A percentile compares a stretch with the other conserved stretches of the same genome.
These are phyloP conservation scores for Caradrina clavipalpis DNA, from an alignment of 2,888 invertebrate genomes.

Conservation along the genomic window DNA sequence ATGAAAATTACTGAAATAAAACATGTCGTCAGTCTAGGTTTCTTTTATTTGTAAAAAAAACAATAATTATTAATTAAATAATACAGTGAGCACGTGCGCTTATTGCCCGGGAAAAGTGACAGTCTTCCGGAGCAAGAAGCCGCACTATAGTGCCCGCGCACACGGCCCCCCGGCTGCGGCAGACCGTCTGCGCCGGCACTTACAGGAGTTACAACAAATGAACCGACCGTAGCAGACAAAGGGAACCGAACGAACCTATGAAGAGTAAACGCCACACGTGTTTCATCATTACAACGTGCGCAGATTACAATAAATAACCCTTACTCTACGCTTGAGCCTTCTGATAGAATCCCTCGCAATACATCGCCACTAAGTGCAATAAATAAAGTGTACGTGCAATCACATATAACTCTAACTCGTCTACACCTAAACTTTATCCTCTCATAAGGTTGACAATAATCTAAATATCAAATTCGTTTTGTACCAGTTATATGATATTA, in stretches of 20 bases:
- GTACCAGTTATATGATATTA: conserved; percentile 79
- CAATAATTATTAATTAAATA: conserved; percentile 84
- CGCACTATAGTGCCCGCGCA: conserved; percentile 67
- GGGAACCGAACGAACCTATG: conserved; percentile 59
- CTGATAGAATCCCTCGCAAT: conserved; percentile 63
- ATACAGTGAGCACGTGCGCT: conserved; percentile 87
- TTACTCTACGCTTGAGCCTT: conserved; percentile 76
- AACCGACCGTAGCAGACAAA: conserved; percentile 67
- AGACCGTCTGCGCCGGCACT: conserved; percentile 50
- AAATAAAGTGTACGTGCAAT: conserved; percentile 83
- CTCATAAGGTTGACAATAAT: conserved; percentile 77
- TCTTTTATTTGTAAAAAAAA: conserved; percentile 89
- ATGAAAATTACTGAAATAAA: conserved; percentile 62
- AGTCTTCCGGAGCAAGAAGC: conserved; percentile 91
- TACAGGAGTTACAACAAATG: conserved; percentile 63
- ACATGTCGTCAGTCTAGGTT: conserved; percentile 85
- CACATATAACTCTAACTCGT: conserved; percentile 78
- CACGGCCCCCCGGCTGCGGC: conserved; percentile 33
- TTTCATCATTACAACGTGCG: conserved; percentile 35
- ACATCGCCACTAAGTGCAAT: conserved; percentile 78
- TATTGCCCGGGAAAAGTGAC: conserved; percentile 89
- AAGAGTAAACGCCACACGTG: conserved; percentile 47
- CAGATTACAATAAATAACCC: conserved; percentile 67
- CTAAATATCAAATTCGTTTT: conserved; percentile 84
- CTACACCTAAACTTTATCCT: conserved; percentile 73